Base-by-base conservation (phyloP, 2,888 invertebrate species). In the Barypeithes pellucidus region DNA sequence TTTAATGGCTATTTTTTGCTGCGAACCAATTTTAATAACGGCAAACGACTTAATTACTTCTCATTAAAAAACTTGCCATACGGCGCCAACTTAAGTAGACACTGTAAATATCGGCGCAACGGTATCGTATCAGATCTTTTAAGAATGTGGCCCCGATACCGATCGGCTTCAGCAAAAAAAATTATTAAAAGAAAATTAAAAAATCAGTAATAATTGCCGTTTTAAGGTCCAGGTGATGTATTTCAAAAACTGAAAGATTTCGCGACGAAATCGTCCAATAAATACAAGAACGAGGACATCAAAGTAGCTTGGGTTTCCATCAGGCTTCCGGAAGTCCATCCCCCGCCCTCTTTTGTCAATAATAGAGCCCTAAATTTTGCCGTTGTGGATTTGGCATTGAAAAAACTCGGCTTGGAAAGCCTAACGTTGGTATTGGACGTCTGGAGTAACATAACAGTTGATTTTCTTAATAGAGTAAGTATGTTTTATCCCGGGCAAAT, bases 381-480 rank as follows among this genome's bases (percentile, higher is more conserved):
- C 16, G 86, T 94, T 12, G 87, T 92, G 20, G 93, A 93, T 85
- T 87, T 92, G 75, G 91, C 93, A 0, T 83, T 93, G 65, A 89
- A 89, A 76, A 93, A 93, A 83, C 89, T 94, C 75, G 89, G 92
- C 2, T 86, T 91, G 0, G 95, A 96, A 76, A 91, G 93, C 80
- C 87, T 96, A 8, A 86, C 95, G 72, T 87, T 96, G 76, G 85
- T 94, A 77, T 88, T 90, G 45, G 90, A 91, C 76, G 90, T 91
- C 52, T 89, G 90, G 78, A 90, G 92, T 82, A 92, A 93, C 80
- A 89, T 95, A 78, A 91, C 91, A 80, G 87, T 91, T 57, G 97
- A 97, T 83, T 97, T 96, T 87, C 89, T 98, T 54, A 98, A 99
- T 83, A 89, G 98, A 82, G 95, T 94, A 77, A 43, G 77, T 81